Evolutionary conservation across 2,888 invertebrate genomes (phyloP), one percentile per base, ranked within the genome.

Genomic region (Toxonevra muliebris): DNA sequence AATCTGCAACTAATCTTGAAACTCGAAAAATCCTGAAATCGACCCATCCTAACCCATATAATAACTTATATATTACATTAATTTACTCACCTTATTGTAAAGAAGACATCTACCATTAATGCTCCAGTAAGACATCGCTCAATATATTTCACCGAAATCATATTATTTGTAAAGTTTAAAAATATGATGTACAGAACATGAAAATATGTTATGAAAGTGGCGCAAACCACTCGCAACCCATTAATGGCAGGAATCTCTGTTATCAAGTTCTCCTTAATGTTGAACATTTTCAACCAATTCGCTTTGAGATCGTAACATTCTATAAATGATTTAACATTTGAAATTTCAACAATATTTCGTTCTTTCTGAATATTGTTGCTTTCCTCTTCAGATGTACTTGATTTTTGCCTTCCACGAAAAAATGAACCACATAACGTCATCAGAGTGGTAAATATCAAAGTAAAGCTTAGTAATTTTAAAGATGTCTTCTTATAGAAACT

Each of bases 101-200:
- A 84, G 71, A 84, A 84, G 17, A 82, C 76, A 73, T 84, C 84
- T 1, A 84, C 84, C 11, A 84, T 71, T 12, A 84, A 69, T 1
- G 84, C 83, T 1, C 83, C 82, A 8, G 84, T 84, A 66, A 80
- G 79, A 0, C 77, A 70, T 72, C 80, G 77, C 66, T 84, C 84
- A 1, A 78, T 80, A 65, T 80, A 79, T 4, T 81, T 76, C n/a
- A 84, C 74, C 17, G 84, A 69, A 55, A 81, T 79, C 0, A 80
- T 77, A 69, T 82, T 81, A 65, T 84, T 84, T 69, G 82, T 79
- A 1, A 83, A 80, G 0, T 82, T 80, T 12, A 80, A 84, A 72
- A 82, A 84, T 80, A 82, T 82, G 73, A 79, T 84, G 84, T 84
- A 84, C 45, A 80, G 75, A 40, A 84, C 79, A 68, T 84, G 84